Conservation (phyloP, 1,140 invertebrate species). For the Adelges cooleyi region DNA sequence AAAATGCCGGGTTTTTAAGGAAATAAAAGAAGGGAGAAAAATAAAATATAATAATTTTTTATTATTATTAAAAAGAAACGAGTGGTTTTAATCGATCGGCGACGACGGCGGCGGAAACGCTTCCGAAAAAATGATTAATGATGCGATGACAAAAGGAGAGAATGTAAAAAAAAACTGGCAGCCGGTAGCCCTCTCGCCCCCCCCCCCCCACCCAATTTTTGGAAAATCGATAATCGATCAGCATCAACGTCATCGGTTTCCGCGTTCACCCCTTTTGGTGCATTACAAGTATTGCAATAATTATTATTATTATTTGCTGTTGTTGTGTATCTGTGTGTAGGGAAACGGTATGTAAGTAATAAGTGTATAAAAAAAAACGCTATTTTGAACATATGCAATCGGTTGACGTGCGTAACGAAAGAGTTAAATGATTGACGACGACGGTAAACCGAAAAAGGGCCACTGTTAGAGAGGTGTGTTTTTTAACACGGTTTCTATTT, state of each 20-base stretch:
- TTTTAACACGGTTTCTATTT: neutral
- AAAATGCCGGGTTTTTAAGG: slow-evolving; percentile 1
- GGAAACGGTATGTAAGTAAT: no score
- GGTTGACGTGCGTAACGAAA: slow-evolving; percentile 23
- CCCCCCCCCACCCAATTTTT: neutral
- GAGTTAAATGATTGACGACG: slow-evolving; percentile 28
- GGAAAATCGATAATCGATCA: slow-evolving; percentile 29
- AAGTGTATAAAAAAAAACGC: no score
- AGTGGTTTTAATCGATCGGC: slow-evolving; percentile 23
- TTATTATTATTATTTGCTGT: neutral
- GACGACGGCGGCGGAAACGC: neutral
- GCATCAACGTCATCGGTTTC: slow-evolving; percentile 25
- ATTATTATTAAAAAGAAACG: slow-evolving; percentile 25
- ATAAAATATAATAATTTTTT: neutral
- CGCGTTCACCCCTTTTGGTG: slow-evolving; percentile 22
- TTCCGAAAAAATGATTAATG: slow-evolving; percentile 29
- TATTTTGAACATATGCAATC: slow-evolving; percentile 24
- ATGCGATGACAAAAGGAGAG: slow-evolving; percentile 20
- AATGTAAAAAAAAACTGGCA: slow-evolving; percentile 2
- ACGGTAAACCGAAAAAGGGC: neutral
- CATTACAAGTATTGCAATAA: neutral
- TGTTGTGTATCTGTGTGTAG: neutral
- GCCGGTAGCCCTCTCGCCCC: neutral
- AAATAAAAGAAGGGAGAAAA: slow-evolving; percentile 23
- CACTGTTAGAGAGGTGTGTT: neutral